phyloP scores from a whole-genome alignment of 2,113 vertebrate species.

The Panurus biarmicus region DNA sequence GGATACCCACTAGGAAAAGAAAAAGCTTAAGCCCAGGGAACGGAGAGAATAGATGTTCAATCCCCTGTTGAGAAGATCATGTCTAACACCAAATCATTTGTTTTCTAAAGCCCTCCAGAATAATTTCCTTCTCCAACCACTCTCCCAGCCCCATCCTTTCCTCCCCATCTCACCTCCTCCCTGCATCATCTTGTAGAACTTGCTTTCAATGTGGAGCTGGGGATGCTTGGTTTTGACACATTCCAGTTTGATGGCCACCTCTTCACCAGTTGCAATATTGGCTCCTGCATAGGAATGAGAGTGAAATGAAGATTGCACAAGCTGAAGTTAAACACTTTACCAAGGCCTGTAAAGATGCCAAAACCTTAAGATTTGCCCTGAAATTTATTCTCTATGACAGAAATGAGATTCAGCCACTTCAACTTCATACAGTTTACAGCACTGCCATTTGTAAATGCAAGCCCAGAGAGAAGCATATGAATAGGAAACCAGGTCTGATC shows the following conservation, averaged over 20 bases:
- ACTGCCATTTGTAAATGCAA: not conserved
- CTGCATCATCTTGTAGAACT: conserved; percentile 99
- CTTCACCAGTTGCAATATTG: conserved; percentile 95
- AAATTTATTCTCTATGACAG: not conserved
- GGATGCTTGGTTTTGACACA: conserved; percentile 98
- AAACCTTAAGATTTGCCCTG: not conserved
- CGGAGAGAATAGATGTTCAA: not conserved
- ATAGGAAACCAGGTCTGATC: not conserved
- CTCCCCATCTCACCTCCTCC: conserved; percentile 83
- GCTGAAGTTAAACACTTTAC: not conserved
- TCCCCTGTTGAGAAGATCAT: not conserved
- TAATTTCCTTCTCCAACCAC: not conserved
- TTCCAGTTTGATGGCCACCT: conserved; percentile 96
- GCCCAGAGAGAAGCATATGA: not conserved
- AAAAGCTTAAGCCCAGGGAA: not conserved
- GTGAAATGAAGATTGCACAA: not conserved
- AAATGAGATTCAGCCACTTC: not conserved
- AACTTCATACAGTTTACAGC: not conserved
- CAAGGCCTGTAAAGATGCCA: not conserved
- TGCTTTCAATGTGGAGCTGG: conserved; percentile 97
- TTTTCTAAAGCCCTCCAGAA: not conserved
- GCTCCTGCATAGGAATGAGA: conserved; percentile 75
- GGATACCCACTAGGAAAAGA: conserved; percentile 84
- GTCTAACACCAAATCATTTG: not conserved
- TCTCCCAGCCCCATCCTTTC: not conserved